Evolutionary conservation across 2,797 vertebrate species (phyloP).

Genomic region (Borostomias antarcticus): DNA sequence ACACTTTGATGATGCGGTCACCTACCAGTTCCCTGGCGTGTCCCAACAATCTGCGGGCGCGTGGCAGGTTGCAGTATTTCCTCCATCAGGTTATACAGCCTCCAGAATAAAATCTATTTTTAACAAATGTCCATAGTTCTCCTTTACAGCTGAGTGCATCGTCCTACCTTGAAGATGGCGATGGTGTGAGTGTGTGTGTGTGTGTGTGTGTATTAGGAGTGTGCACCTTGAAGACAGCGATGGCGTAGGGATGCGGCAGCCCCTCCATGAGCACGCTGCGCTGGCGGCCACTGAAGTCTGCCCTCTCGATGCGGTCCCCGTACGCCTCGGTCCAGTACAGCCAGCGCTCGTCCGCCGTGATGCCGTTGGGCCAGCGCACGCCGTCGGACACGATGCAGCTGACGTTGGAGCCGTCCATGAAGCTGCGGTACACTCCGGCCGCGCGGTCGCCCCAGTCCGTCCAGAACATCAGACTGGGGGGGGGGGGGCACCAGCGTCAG

Average conservation of each 20-base stretch:
- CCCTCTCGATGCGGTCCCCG: conserved; percentile 93
- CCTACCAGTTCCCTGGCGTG: no score
- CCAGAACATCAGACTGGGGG: conserved; percentile 95
- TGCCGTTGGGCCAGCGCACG: conserved; percentile 95
- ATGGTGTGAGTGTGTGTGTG: background rate
- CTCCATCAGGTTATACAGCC: no score
- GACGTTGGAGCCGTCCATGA: conserved; percentile 89
- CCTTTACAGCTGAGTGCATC: no score
- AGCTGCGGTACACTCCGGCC: conserved; percentile 88
- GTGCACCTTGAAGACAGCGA: conserved; percentile 94
- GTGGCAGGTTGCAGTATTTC: no score
- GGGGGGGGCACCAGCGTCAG: background rate
- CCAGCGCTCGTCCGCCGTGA: conserved; percentile 90
- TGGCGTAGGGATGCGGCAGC: conserved; percentile 95
- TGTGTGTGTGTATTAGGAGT: background rate
- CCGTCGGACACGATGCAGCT: conserved; percentile 85
- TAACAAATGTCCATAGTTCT: no score
- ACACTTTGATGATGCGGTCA: no score
- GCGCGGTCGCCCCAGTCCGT: conserved; percentile 94
- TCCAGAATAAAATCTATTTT: no score
- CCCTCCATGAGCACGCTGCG: conserved; percentile 89
- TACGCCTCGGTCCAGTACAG: conserved; percentile 98
- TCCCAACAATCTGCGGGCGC: no score
- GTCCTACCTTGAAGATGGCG: no score
- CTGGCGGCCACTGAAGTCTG: conserved; percentile 83